phyloP scores from a whole-genome alignment of 2,888 invertebrate genomes.

The Ceriagrion tenellum region DNA sequence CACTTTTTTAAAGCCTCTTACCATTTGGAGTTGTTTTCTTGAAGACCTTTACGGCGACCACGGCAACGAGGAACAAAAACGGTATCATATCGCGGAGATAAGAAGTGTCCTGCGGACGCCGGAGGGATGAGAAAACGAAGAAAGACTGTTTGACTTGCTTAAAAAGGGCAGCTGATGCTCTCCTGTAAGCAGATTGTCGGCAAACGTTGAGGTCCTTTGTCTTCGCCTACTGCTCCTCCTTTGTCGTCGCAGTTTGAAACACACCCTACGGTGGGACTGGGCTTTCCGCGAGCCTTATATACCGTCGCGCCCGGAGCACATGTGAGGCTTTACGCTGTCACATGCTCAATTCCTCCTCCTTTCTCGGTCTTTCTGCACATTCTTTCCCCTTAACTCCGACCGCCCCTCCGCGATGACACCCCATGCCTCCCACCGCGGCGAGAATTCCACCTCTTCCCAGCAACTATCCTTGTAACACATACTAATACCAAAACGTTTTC shows the following conservation, averaged over 20 bases:
- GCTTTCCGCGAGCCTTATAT: not conserved
- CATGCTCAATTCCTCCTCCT: not conserved
- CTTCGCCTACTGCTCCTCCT: constrained; percentile 54
- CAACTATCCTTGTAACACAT: not conserved
- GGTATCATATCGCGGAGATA: constrained; percentile 76
- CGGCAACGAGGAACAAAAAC: constrained; percentile 78
- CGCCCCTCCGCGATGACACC: not conserved
- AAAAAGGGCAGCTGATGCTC: not conserved
- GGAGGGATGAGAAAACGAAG: constrained; percentile 51
- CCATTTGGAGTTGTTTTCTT: constrained; percentile 97
- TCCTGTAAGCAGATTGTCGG: not conserved
- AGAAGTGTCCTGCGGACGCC: constrained; percentile 59
- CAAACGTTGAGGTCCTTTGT: constrained; percentile 6
- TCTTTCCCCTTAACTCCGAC: not conserved
- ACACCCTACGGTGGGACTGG: not conserved
- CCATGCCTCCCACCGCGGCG: not conserved
- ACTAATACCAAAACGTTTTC: not conserved
- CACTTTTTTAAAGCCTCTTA: constrained; percentile 74
- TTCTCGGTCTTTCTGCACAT: not conserved
- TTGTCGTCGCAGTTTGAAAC: constrained; percentile 54
- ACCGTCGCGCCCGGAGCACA: not conserved
- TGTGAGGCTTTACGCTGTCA: constrained; percentile 52
- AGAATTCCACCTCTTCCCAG: not conserved
- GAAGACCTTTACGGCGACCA: constrained; percentile 95
- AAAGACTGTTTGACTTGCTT: not conserved